Evolutionary conservation across 2,888 invertebrate genomes (phyloP), one percentile per base, ranked within the genome.

Genomic region (Erannis defoliaria): DNA sequence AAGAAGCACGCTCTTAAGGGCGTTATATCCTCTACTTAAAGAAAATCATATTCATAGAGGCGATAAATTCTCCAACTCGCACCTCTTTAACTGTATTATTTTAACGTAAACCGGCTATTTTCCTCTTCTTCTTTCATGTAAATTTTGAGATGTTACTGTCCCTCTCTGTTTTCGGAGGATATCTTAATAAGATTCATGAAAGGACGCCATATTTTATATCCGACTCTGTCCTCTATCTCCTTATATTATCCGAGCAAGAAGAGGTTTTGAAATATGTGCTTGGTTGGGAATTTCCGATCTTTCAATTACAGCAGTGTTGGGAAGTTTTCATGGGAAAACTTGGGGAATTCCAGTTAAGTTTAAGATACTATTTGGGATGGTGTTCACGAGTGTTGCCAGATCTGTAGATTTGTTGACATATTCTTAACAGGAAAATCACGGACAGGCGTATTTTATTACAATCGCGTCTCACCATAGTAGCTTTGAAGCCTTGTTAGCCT

Each of bases 171-270:
- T 94, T 94, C 88, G 93, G 90, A 93, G 95, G 95, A 95, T 95
- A 95, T 95, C 95, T 95, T 95, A 95, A 95, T 95, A 95, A 95
- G 95, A 95, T 95, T 96, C 95, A 95, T 95, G 95, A 95, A 96
- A 95, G 95, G 95, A 94, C 94, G 95, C 95, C 95, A 95, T 96
- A 96, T 95, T 95, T 96, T 95, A 96, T 95, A 94, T 94, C 94
- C 94, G 93, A 93, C 90, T 94, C 90, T 91, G 93, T 92, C 93
- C 92, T 93, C 93, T 93, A 93, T 93, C 93, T 93, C 85, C 89
- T 93, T 92, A 93, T 93, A 93, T 93, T 93, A 93, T 93, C 93
- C 93, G 84, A 75, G 80, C 82, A 78, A 85, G 88, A 85, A 86
- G 85, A 85, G 84, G 82, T 81, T 82, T 83, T 93, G 93, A 93